Conservation (phyloP, 2,113 vertebrate species). For the Lagopus leucura region DNA sequence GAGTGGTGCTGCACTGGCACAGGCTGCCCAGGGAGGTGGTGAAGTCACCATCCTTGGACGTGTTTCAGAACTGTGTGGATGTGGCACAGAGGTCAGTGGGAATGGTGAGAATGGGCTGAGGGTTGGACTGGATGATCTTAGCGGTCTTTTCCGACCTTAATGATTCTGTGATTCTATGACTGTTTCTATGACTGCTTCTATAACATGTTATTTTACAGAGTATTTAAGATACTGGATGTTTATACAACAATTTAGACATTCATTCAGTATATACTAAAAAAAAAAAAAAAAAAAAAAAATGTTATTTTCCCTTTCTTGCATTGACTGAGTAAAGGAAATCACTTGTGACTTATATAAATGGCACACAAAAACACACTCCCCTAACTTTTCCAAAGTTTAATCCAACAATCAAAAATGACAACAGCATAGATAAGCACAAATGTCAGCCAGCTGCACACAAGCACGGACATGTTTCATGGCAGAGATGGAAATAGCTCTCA, state of each 20-base stretch:
- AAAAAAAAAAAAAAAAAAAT: not conserved
- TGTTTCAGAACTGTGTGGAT: too few relatives aligned
- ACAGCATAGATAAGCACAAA: conserved; percentile 45
- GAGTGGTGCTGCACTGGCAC: too few relatives aligned
- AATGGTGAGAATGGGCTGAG: too few relatives aligned
- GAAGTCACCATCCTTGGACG: too few relatives aligned
- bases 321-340: not conserved
- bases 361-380: not conserved
- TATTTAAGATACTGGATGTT: not conserved
- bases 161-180: not conserved
- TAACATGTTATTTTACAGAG: not conserved
- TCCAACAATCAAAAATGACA: conserved; percentile 52
- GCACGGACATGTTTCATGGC: conserved; percentile 25
- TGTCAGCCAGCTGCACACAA: conserved; percentile 52
- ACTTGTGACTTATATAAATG: conserved; percentile 5
- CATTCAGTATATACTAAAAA: not conserved
- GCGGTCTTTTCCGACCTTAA: too few relatives aligned
- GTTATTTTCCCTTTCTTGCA: not conserved
- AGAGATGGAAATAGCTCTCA: conserved; percentile 17
- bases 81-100: too few relatives aligned
- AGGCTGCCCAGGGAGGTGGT: too few relatives aligned
- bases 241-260: not conserved
- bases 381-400: conserved; percentile 47
- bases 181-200: not conserved
- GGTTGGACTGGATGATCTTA: too few relatives aligned